Evolutionary conservation across 2,888 invertebrate genomes (phyloP).

Genomic region (Brachylomia viminalis): DNA sequence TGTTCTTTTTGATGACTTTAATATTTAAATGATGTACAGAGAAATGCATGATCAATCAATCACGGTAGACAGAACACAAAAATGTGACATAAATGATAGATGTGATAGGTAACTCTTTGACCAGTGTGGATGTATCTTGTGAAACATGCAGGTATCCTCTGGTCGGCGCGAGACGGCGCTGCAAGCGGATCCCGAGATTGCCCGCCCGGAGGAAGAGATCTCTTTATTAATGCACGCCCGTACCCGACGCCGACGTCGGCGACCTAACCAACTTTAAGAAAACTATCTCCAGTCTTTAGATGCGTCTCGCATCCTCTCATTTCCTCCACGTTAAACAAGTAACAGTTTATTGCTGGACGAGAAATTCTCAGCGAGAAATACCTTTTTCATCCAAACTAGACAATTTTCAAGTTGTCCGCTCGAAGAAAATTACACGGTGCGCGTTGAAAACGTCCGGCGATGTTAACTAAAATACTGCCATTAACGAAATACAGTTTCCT

Average conservation of each 20-base stretch:
- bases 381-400: slow-evolving; percentile 78
- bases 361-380: slow-evolving; percentile 79
- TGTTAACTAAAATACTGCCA: slow-evolving; percentile 76
- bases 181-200: slow-evolving; percentile 70
- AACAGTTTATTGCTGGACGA: slow-evolving; percentile 81
- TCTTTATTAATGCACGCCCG: slow-evolving; percentile 79
- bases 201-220: slow-evolving; percentile 71
- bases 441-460: slow-evolving; percentile 72
- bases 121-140: slow-evolving; percentile 50
- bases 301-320: slow-evolving; percentile 74
- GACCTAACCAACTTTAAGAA: slow-evolving; percentile 84
- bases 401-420: slow-evolving; percentile 77
- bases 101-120: background rate
- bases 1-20: slow-evolving; percentile 39
- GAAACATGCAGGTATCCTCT: slow-evolving; percentile 45
- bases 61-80: background rate
- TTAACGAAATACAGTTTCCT: slow-evolving; percentile 77
- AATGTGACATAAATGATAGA: slow-evolving; percentile 17
- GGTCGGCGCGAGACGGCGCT: slow-evolving; percentile 38
- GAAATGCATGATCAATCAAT: slow-evolving; percentile 45
- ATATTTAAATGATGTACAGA: slow-evolving; percentile 41
- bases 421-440: slow-evolving; percentile 78
- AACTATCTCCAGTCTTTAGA: slow-evolving; percentile 75
- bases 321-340: slow-evolving; percentile 82
- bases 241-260: slow-evolving; percentile 66